Evolutionary conservation across 2,888 invertebrate species (phyloP), one percentile per base, ranked within the genome.

Genomic region (Agapostemon virescens): DNA sequence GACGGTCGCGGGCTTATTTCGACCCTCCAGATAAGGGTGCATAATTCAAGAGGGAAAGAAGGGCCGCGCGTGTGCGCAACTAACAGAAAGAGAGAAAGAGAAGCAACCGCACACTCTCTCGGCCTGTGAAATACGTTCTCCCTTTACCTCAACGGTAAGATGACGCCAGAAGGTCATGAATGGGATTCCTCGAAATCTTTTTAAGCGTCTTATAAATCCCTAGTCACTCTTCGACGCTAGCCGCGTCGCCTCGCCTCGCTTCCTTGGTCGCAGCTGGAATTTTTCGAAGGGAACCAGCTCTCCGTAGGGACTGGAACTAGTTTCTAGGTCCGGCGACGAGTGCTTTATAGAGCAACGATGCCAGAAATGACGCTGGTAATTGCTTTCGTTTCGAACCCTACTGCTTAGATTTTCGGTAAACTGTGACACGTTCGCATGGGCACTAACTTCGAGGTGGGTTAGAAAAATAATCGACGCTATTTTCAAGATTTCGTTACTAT

Each of bases 1-100:
- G 79, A 82, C 86, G 70, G 73, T 61, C 68, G 74, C 80, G 69
- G 81, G 86, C 80, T 86, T 88, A 88, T 87, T 87, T 81, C 81
- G 86, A 81, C 84, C 84, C 83, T 82, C 67, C 72, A 86, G 88
- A 88, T 88, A 88, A 88, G 86, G 85, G 81, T 76, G 84, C 75
- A 88, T 88, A 87, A 87, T 82, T 88, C 84, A 85, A 76, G 73
- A 67, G 36, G 76, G 66, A 74, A 67, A 76, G 68, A 36, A 36
- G 68, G 0, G 55, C 1, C 52, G 15, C n/a, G 58, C 20, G 79
- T 33, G 23, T 36, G 20, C 5, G 40, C n/a, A 15, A 7, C 26
- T 0, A 15, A 20, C 40, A 15, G 30, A 30, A 38, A 38, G 38
- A 40, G 15, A 11, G 9, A 17, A 33, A 23, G 4, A 5, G 17